Conservation (phyloP, 2,113 vertebrate genomes). For the Suricata suricatta region DNA sequence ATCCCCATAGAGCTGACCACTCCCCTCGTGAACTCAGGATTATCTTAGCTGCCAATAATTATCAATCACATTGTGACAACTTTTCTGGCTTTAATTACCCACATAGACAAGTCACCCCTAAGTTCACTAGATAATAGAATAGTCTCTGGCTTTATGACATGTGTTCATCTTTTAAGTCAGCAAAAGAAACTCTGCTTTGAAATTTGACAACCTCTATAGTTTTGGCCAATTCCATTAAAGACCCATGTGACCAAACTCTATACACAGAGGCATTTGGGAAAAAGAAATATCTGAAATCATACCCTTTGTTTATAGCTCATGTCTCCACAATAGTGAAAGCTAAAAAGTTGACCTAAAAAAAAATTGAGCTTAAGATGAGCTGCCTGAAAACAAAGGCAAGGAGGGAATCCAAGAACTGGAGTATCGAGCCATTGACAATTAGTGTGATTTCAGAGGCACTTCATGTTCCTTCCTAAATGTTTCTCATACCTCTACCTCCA, state of each 20-base stretch:
- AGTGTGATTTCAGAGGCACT: not conserved
- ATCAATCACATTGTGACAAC: not conserved
- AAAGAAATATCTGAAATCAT: not conserved
- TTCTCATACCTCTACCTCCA: not conserved
- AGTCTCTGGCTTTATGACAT: slow-evolving; percentile 31
- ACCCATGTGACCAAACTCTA: not conserved
- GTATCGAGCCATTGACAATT: not conserved
- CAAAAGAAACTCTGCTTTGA: slow-evolving; percentile 44
- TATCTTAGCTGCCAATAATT: not conserved
- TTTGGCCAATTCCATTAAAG: slow-evolving; percentile 49
- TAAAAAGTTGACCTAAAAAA: not conserved
- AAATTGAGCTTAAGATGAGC: not conserved
- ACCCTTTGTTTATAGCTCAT: not conserved
- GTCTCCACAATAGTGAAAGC: not conserved
- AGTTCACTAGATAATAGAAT: slow-evolving; percentile 12
- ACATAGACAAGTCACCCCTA: not conserved
- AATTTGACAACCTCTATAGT: slow-evolving; percentile 41
- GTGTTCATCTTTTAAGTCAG: slow-evolving; percentile 34
- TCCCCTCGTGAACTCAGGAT: not conserved
- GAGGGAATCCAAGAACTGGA: not conserved
- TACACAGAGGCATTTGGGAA: slow-evolving; percentile 15
- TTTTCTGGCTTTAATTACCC: slow-evolving; percentile 39
- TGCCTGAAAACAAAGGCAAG: not conserved
- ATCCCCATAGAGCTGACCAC: not conserved
- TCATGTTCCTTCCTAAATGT: not conserved